These are phyloP conservation scores for Melanogrammus aeglefinus DNA, from an alignment of 2,797 vertebrate species.

Conservation along the genomic window DNA sequence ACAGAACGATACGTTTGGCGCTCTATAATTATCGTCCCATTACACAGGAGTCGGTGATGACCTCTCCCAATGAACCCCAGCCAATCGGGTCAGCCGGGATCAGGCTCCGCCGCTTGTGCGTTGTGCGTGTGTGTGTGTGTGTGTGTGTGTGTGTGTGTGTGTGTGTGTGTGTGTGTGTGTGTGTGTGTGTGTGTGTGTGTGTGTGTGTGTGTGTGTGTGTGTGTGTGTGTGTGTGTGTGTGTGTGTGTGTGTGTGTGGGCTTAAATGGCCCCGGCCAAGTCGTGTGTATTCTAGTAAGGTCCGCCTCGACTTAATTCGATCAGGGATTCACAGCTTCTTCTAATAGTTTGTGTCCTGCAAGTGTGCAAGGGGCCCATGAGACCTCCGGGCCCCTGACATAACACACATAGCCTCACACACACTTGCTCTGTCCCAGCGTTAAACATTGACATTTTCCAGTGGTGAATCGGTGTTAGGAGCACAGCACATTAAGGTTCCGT, in stretches of 20 bases:
- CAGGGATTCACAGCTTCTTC: constrained; percentile 1
- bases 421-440: not conserved
- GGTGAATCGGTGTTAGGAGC: not conserved
- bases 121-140: not conserved
- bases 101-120: constrained; percentile 30
- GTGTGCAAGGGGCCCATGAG: not conserved
- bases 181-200: not conserved
- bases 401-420: not conserved
- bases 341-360: constrained; percentile 5
- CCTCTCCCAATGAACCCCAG: constrained; percentile 56
- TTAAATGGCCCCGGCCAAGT: not conserved
- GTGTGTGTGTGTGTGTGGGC: not conserved
- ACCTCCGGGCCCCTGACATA: not conserved
- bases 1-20: constrained; percentile 36
- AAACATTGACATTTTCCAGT: not conserved
- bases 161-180: not conserved
- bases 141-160: not conserved
- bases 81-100: constrained; percentile 47
- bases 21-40: constrained; percentile 52
- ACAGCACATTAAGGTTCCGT: not conserved
- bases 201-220: not conserved
- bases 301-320: constrained; percentile 31
- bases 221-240: not conserved
- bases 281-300: constrained; percentile 35
- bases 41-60: constrained; percentile 40